Percentiles rank a stretch among this genome's conserved stretches.
phyloP scores from a whole-genome alignment of 1,140 invertebrate species.

The Lepidostoma basale region DNA sequence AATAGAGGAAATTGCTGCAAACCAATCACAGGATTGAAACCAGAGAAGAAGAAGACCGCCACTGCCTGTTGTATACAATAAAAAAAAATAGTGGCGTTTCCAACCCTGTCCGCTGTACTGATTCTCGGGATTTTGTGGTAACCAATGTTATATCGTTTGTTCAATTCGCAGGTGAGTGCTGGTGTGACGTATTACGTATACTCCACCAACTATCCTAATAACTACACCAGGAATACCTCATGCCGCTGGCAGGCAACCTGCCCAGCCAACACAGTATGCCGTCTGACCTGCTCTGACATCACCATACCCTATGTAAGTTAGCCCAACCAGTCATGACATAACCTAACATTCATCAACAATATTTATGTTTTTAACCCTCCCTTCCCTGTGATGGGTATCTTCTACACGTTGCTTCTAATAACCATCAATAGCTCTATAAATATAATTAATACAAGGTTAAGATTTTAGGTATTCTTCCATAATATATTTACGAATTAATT shows the following conservation, averaged over 20 bases:
- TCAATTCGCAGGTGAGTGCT: constrained; percentile 48
- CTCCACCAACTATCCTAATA: constrained; percentile 58
- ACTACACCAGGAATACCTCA: constrained; percentile 50
- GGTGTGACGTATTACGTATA: constrained; percentile 57
- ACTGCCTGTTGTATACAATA: neutral
- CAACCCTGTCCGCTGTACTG: neutral
- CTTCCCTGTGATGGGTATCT: no score
- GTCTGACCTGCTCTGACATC: constrained; percentile 55
- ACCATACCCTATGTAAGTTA: constrained; percentile 61
- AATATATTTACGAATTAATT: no score
- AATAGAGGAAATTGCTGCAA: no score
- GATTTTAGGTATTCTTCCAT: no score
- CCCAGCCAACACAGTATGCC: constrained; percentile 54
- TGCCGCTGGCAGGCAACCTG: constrained; percentile 62
- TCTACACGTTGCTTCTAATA: no score
- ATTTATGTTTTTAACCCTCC: no score
- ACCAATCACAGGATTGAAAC: no score
- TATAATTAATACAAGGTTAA: no score
- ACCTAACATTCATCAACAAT: no score
- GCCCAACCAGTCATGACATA: constrained; percentile 25
- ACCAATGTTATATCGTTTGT: neutral
- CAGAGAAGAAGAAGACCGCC: no score
- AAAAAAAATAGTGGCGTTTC: neutral
- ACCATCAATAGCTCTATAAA: no score
- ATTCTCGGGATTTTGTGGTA: neutral